Evolutionary conservation across 2,888 invertebrate genomes (phyloP).

Genomic region (Strigamia transsilvanica): DNA sequence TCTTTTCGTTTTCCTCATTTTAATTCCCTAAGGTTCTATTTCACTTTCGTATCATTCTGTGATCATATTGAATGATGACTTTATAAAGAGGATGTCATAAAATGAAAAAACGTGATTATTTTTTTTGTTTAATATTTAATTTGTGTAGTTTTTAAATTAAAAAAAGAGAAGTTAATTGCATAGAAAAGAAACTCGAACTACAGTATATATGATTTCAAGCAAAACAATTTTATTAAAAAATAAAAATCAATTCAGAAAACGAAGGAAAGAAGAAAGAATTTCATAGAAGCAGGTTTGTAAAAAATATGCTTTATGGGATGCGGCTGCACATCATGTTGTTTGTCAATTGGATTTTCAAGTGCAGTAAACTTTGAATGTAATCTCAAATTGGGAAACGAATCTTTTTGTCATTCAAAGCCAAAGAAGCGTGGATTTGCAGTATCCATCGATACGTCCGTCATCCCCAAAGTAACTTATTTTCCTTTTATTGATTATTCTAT

Average conservation of each 20-base stretch:
- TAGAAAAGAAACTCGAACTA: neutral
- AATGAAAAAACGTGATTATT: neutral
- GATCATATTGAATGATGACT: neutral
- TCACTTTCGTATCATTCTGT: constrained; percentile 11
- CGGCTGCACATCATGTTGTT: constrained; percentile 33
- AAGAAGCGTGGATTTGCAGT: neutral
- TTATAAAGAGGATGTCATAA: neutral
- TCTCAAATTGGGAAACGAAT: constrained; percentile 38
- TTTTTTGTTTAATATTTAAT: neutral
- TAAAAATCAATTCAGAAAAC: neutral
- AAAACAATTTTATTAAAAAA: neutral
- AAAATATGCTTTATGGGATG: neutral
- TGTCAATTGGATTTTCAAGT: constrained; percentile 34
- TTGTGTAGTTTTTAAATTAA: neutral
- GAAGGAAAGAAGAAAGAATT: neutral
- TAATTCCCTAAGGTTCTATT: neutral
- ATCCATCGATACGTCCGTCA: neutral
- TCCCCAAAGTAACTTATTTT: neutral
- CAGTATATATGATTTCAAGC: neutral
- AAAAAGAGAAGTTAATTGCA: too few relatives aligned
- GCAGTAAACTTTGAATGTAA: constrained; percentile 38
- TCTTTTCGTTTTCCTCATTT: neutral
- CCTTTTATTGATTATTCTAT: neutral
- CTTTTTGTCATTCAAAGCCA: constrained; percentile 14
- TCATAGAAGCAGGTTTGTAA: neutral